Evolutionary conservation across 1,140 invertebrate species (phyloP).

Genomic region (Micrasema minimum): DNA sequence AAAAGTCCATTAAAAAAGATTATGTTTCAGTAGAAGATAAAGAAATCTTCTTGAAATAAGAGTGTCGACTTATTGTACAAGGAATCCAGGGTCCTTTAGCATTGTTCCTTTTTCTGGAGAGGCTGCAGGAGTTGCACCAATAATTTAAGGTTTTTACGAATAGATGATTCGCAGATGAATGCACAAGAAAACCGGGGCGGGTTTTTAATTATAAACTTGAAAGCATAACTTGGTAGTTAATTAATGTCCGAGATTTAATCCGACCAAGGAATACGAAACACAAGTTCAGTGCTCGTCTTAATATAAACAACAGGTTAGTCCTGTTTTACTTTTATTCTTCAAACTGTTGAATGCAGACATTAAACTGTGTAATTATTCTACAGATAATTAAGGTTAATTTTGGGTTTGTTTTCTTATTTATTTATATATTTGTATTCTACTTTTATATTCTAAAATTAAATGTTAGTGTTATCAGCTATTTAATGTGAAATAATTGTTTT

Average conservation of each 20-base stretch:
- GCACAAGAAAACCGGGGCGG: background rate
- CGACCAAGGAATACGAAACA: background rate
- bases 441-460: no score
- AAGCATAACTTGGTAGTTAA: conserved; percentile 8
- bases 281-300: conserved; percentile 9
- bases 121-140: conserved; percentile 16
- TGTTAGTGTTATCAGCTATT: no score
- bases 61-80: no score
- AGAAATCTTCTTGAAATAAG: no score
- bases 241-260: conserved; percentile 33
- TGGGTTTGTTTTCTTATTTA: no score
- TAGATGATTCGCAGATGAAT: conserved; percentile 28
- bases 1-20: no score
- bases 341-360: background rate
- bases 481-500: no score
- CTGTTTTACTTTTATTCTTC: background rate
- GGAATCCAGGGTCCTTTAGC: no score
- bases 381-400: no score
- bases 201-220: conserved; percentile 32
- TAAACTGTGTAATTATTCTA: background rate
- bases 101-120: background rate
- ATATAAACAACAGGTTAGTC: background rate
- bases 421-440: no score
- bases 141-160: background rate
- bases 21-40: no score